These are phyloP conservation scores for Lucilia sericata DNA, from an alignment of 1,140 invertebrate species.

Conservation along the genomic window DNA sequence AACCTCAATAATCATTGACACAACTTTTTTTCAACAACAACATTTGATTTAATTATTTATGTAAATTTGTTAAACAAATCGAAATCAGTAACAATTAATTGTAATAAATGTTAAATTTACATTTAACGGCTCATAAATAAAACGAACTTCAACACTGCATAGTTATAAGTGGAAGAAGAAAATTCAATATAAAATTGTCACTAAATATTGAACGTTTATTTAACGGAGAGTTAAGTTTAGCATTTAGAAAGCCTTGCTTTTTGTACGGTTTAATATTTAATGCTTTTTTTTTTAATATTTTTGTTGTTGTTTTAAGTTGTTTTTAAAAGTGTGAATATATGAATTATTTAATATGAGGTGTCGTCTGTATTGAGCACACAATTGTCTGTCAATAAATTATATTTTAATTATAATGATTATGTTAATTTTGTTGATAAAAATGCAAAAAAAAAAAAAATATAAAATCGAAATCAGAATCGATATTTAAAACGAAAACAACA, in stretches of 20 bases:
- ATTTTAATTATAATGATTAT: conserved; percentile 35
- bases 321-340: background rate
- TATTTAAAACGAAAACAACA: background rate
- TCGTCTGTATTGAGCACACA: background rate
- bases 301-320: background rate
- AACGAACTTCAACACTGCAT: conserved; percentile 12
- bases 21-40: background rate
- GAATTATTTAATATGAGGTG: background rate
- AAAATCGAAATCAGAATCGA: background rate
- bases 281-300: background rate
- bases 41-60: conserved; percentile 22
- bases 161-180: background rate
- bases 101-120: background rate
- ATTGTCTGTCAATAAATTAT: conserved; percentile 33
- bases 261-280: background rate
- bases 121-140: background rate
- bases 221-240: background rate
- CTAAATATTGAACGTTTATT: background rate
- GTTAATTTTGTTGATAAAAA: conserved; percentile 42
- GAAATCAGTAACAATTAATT: background rate
- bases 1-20: background rate
- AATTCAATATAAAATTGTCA: background rate
- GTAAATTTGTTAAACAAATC: conserved; percentile 15
- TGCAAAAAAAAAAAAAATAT: background rate
- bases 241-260: background rate